These are phyloP conservation scores for Pluvialis apricaria DNA, from an alignment of 2,113 vertebrate genomes.

Conservation along the genomic window DNA sequence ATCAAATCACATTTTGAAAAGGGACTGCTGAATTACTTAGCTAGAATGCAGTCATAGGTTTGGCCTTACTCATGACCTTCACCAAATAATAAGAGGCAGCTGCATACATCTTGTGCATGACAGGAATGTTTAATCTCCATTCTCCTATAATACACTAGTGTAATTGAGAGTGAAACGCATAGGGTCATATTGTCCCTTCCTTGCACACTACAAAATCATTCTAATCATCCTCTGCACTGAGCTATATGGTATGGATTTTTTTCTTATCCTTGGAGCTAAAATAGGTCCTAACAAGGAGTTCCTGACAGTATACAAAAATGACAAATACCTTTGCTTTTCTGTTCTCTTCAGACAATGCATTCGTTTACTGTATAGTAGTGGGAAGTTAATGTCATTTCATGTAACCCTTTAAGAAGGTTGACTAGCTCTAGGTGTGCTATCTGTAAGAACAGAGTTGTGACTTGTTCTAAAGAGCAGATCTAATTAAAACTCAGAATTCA, in stretches of 20 bases:
- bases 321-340: background rate
- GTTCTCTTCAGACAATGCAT: background rate
- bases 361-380: background rate
- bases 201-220: background rate
- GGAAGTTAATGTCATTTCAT: background rate
- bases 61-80: conserved; percentile 43
- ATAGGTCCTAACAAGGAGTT: background rate
- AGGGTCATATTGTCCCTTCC: background rate
- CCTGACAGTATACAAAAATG: background rate
- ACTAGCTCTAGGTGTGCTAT: background rate
- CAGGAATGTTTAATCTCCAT: conserved; percentile 15
- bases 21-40: background rate
- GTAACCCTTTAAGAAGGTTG: background rate
- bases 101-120: conserved; percentile 3
- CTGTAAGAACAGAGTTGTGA: background rate
- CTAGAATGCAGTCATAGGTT: background rate
- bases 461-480: background rate
- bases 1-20: conserved; percentile 2
- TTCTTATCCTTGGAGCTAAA: background rate
- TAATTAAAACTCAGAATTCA: background rate
- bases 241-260: background rate
- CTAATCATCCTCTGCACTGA: background rate
- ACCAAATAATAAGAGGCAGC: conserved; percentile 15
- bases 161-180: conserved; percentile 8
- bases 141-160: background rate